Percentiles rank a stretch among this genome's conserved stretches.
Evolutionary conservation across 2,888 invertebrate genomes (phyloP).

Genomic region (Parnassius mnemosyne): DNA sequence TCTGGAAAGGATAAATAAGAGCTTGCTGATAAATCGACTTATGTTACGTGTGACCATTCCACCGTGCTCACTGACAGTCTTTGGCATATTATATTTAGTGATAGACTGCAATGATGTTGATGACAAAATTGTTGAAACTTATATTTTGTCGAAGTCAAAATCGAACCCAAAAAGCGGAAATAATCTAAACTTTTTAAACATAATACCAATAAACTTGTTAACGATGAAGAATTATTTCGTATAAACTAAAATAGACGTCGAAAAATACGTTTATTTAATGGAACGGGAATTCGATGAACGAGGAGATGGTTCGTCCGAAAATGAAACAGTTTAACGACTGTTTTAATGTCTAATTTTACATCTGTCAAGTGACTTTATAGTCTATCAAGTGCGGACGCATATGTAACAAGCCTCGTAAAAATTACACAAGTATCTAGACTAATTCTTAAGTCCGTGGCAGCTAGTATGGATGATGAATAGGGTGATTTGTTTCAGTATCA

Average conservation of each 20-base stretch:
- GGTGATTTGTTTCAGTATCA: not conserved
- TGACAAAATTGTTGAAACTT: no score
- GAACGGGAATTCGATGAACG: constrained; percentile 1
- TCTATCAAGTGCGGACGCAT: constrained; percentile 24
- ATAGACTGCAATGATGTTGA: no score
- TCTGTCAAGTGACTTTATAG: constrained; percentile 30
- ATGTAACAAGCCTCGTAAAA: constrained; percentile 22
- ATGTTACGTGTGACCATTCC: no score
- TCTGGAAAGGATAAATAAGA: no score
- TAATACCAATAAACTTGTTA: constrained; percentile 8
- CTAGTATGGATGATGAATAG: not conserved
- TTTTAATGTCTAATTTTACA: constrained; percentile 29
- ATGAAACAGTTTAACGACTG: constrained; percentile 21
- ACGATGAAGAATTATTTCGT: constrained; percentile 11
- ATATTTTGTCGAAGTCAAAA: no score
- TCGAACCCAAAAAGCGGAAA: not conserved
- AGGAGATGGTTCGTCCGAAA: constrained; percentile 20
- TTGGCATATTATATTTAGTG: no score
- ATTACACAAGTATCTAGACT: constrained; percentile 2
- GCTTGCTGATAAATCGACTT: no score
- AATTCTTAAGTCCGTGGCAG: not conserved
- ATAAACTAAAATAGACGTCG: constrained; percentile 13
- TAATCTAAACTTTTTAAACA: constrained; percentile 5
- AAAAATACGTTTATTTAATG: constrained; percentile 8
- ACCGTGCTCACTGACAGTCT: no score